Percentiles rank a stretch among this genome's conserved stretches.
Evolutionary conservation across 2,797 vertebrate species (phyloP).

Genomic region (Philypnodon macrostomus): DNA sequence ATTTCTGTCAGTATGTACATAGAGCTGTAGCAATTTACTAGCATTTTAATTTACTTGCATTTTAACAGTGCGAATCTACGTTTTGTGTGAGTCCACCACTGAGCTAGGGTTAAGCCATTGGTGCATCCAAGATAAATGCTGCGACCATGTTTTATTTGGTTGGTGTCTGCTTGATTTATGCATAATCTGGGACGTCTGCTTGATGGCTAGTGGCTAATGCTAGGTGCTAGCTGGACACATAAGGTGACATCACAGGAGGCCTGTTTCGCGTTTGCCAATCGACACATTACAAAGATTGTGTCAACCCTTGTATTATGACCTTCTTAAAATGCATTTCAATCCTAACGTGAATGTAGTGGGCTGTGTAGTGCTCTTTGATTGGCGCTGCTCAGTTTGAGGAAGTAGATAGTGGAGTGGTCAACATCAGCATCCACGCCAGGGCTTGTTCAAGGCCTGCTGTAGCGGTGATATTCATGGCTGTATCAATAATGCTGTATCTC

Average conservation of each 20-base stretch:
- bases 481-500: no score
- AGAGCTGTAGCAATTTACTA: no score
- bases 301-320: no score
- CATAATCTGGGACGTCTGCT: background rate
- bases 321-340: no score
- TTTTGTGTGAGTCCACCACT: no score
- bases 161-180: no score
- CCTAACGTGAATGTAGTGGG: no score
- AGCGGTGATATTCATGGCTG: no score
- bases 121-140: no score
- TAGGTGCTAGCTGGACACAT: conserved; percentile 24
- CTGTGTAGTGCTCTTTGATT: background rate
- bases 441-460: background rate
- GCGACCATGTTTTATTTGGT: background rate
- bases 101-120: no score
- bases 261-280: conserved; percentile 37
- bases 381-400: background rate
- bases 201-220: conserved; percentile 5
- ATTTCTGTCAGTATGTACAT: background rate
- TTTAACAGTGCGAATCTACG: no score
- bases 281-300: conserved; percentile 25
- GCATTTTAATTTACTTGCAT: no score
- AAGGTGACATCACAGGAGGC: conserved; percentile 56
- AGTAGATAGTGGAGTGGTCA: conserved; percentile 19
- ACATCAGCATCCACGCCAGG: conserved; percentile 27